Evolutionary conservation across 2,113 vertebrate species (phyloP), one percentile per base, ranked within the genome.

Genomic region (Chloropsis hardwickii): DNA sequence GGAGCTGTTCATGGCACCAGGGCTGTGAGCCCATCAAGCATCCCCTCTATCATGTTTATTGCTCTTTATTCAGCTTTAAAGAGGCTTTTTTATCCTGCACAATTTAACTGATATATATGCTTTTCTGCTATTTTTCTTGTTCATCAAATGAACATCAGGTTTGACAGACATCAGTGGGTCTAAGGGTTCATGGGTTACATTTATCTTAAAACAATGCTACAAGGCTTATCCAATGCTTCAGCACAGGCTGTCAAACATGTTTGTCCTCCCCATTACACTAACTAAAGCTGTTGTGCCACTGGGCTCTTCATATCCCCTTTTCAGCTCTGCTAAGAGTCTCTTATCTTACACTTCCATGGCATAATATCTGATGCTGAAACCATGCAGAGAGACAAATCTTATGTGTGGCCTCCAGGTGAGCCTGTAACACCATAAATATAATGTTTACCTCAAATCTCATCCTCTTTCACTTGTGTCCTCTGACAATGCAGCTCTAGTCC

Each of bases 31-130:
- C 76, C 74, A 62, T 65, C 76, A 86, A 88, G 27, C 35, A 62
- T 53, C 50, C 85, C 64, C 79, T 90, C 57, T 85, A 90, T 50
- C 86, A 94, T 1, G 0, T 92, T 93, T 93, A 95, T 73, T 93
- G 56, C 64, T 93, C 77, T 28, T 93, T 94, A 76, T 61, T 80
- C 64, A 65, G 71, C 48, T 93, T 78, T 83, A 77, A 94, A 97
- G 67, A 44, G 66, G 23, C 14, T 73, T 76, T 91, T 88, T 82
- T 53, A 83, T 70, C 79, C 79, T 50, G 27, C 21, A 86, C n/a
- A 83, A 92, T 90, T 92, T 86, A 83, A 74, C 39, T 42, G 82
- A 86, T 90, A 90, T 50, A 88, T 81, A 77, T 88, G 33, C 33
- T 86, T 88, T 93, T 56, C 85, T 18, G 37, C 22, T 69, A 31